Conservation (phyloP, 2,113 vertebrate genomes). For the Eupsittula cactorum region DNA sequence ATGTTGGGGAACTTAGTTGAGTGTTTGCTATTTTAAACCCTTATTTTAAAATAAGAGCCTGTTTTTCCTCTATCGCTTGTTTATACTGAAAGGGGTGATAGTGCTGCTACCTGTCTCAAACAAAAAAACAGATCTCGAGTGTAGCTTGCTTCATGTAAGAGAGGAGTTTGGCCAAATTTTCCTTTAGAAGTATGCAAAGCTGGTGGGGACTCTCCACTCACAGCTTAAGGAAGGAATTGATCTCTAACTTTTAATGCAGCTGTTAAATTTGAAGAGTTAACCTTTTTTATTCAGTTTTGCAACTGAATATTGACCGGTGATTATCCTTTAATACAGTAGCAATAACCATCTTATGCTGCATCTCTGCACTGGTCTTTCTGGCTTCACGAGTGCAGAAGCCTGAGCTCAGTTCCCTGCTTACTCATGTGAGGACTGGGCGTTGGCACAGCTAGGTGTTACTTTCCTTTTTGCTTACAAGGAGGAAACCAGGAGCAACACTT, state of each 20-base stretch:
- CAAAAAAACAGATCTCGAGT: not conserved
- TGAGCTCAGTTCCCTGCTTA: not conserved
- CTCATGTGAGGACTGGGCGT: accelerated
- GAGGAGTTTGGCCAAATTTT: not conserved
- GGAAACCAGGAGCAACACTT: not conserved
- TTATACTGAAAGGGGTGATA: not conserved
- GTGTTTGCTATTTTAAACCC: not conserved
- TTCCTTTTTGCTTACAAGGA: not conserved
- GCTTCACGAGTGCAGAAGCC: not conserved
- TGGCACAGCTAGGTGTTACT: not conserved
- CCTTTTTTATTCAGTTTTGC: not conserved
- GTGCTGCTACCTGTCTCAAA: not conserved
- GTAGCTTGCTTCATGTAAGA: not conserved
- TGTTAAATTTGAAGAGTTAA: not conserved
- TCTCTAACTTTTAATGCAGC: not conserved
- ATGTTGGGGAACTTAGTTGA: not conserved
- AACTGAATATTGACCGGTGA: not conserved
- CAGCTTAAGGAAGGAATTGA: not conserved
- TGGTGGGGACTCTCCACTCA: not conserved
- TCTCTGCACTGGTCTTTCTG: not conserved
- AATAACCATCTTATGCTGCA: not conserved
- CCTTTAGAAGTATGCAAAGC: not conserved
- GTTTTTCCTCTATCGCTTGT: not conserved
- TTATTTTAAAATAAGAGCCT: not conserved
- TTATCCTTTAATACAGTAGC: not conserved